phyloP scores from a whole-genome alignment of 2,113 vertebrate genomes.

The Porphyrio hochstetteri region DNA sequence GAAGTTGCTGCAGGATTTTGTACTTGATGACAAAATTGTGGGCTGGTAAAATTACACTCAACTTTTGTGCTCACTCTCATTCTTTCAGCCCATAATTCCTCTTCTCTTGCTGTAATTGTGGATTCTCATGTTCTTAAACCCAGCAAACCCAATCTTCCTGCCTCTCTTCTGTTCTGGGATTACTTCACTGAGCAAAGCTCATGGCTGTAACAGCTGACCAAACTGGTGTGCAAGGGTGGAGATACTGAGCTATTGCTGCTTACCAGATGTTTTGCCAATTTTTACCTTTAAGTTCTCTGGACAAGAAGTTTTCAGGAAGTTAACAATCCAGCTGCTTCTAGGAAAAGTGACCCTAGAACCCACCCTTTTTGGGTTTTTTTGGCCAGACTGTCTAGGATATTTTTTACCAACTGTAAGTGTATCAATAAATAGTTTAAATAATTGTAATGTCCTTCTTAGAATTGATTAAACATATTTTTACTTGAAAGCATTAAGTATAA shows the following conservation, averaged over 20 bases:
- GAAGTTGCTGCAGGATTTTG: background rate
- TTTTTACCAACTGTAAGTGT: background rate
- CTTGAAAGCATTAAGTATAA: background rate
- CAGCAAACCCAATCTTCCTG: background rate
- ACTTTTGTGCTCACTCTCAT: fast-evolving
- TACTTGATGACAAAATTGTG: background rate
- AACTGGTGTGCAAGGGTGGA: background rate
- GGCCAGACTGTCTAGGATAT: background rate
- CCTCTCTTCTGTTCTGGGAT: background rate
- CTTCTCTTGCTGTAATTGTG: background rate
- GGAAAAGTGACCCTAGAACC: background rate
- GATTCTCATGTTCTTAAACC: background rate
- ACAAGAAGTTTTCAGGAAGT: background rate
- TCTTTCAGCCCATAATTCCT: background rate
- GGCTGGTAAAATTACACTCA: background rate
- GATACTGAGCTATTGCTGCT: background rate
- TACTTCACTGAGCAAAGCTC: background rate
- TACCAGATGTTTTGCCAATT: background rate
- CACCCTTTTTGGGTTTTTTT: background rate
- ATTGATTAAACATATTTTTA: background rate
- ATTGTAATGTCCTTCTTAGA: background rate
- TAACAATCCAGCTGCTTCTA: background rate
- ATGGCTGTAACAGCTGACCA: background rate
- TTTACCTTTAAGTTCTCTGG: background rate
- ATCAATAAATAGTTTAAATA: background rate